Evolutionary conservation across 2,113 vertebrate species (phyloP), one percentile per base, ranked within the genome.

Genomic region (Dryoscopus gambensis): DNA sequence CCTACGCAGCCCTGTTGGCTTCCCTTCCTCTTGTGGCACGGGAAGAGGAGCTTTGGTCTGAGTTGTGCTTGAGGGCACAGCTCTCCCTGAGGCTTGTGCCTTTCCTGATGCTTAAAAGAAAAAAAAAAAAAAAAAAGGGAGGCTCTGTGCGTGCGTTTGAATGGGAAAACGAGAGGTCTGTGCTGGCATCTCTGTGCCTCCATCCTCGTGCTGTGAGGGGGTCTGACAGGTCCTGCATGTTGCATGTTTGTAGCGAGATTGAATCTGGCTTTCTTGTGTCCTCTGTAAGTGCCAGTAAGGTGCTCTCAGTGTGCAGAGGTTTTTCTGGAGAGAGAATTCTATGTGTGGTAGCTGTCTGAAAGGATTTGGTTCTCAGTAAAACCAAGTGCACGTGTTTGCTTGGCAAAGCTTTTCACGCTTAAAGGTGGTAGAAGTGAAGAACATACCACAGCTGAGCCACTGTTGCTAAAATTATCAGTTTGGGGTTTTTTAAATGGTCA

Each of bases 1-100:
- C 39, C 75, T 14, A 1, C 0, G 0, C 27, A 44, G 27, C 27
- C 31, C 12, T 47, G 2, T 17, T 46, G 52, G 18, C 44, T 62
- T 76, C 27, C 6, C 13, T 67, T 67, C 13, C 24, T 15, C 11
- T 17, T 20, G 33, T 69, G 56, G 23, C 0, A 2, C 2, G 46
- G 52, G 37, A 93, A 16, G 2, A 0, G 7, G 37, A 73, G 67
- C 35, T 71, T 69, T 4, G 2, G 3, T 49, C 18, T 3, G 57
- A 69, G 49, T 3, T 84, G 15, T 53, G 42, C 24, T 6, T 15
- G 30, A 37, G 50, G 15, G 4, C 24, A 35, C 6, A 49, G 37
- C 33, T 47, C 9, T n/a, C 13, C 12, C 28, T 0, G 2, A 30
- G 44, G 57, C 27, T 46, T 49, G 13, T 68, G 31, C 39, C 16